phyloP scores from a whole-genome alignment of 2,888 invertebrate genomes.

The Microctonus hyperodae region DNA sequence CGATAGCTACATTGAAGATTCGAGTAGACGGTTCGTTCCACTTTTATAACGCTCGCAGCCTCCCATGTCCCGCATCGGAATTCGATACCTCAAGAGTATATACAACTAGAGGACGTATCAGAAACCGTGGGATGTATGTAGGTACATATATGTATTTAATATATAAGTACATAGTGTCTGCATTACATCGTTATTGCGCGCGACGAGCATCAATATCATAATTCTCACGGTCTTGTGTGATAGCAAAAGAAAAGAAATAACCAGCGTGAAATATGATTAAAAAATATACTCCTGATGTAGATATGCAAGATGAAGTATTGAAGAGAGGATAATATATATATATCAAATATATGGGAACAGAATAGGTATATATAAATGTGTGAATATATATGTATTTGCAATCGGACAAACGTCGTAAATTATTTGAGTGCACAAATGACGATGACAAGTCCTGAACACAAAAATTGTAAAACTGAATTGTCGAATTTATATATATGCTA shows the following conservation, averaged over 20 bases:
- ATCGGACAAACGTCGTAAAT: constrained; percentile 1
- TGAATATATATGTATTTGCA: background rate
- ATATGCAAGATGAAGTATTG: background rate
- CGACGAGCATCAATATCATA: constrained; percentile 13
- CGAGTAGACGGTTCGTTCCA: constrained; percentile 29
- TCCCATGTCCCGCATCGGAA: constrained; percentile 39
- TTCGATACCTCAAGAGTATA: constrained; percentile 36
- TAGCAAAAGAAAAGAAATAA: constrained; percentile 2
- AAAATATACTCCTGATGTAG: too few relatives aligned
- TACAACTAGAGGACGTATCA: background rate
- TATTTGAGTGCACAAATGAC: background rate
- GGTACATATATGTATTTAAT: background rate
- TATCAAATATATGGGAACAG: too few relatives aligned
- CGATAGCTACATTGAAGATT: background rate
- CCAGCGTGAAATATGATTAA: background rate
- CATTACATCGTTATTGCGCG: constrained; percentile 25
- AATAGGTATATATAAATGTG: background rate
- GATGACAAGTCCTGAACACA: constrained; percentile 14
- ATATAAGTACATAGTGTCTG: background rate
- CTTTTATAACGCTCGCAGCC: constrained; percentile 32
- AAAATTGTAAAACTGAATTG: constrained; percentile 34
- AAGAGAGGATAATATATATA: background rate
- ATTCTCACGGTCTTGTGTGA: constrained; percentile 23
- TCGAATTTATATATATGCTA: background rate
- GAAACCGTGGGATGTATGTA: background rate